phyloP scores from a whole-genome alignment of 2,797 vertebrate genomes.

The Poecile montanus region DNA sequence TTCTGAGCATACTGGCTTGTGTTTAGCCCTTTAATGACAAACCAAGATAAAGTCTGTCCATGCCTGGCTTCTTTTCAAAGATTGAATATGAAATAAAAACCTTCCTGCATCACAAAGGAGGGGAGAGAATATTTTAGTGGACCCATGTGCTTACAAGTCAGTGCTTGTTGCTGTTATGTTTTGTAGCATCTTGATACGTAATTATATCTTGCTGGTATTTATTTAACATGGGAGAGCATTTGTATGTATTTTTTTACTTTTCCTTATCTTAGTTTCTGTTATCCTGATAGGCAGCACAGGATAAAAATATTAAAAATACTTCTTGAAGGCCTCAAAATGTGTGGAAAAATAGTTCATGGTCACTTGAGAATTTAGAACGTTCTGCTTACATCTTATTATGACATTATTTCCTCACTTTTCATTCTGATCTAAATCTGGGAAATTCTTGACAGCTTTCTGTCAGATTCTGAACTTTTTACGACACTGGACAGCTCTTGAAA shows the following conservation, averaged over 20 bases:
- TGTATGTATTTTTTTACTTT: background rate
- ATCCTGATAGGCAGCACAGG: background rate
- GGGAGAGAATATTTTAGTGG: background rate
- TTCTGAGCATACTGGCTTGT: background rate
- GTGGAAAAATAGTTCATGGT: background rate
- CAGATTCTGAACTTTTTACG: background rate
- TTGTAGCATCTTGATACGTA: background rate
- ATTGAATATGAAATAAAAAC: background rate
- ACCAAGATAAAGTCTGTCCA: background rate
- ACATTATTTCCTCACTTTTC: background rate
- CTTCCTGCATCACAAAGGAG: background rate
- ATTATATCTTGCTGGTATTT: background rate
- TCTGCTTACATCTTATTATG: background rate
- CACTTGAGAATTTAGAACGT: background rate
- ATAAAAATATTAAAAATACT: background rate
- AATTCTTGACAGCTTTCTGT: background rate
- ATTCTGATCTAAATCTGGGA: background rate
- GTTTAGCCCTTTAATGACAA: conserved; percentile 20
- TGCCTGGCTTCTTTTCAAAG: background rate
- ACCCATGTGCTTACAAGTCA: background rate
- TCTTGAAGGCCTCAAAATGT: background rate
- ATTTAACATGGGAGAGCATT: background rate
- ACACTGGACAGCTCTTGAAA: background rate
- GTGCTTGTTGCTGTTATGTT: background rate
- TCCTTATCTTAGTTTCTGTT: background rate